phyloP scores from a whole-genome alignment of 2,888 invertebrate genomes.

The Tenthredo scrophulariae region DNA sequence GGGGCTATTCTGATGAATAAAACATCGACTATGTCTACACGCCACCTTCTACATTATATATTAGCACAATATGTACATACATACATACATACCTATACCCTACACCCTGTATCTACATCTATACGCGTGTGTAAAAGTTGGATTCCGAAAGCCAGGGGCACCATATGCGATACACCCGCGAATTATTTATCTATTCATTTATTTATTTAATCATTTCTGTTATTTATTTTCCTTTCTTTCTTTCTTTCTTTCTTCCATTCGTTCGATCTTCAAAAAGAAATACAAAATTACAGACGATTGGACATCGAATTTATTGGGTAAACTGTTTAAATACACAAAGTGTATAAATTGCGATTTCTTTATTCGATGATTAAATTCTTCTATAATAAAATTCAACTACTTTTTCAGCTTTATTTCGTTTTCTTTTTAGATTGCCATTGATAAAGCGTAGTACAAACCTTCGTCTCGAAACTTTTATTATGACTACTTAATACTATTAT shows the following conservation, averaged over 20 bases:
- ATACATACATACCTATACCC: neutral
- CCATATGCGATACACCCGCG: neutral
- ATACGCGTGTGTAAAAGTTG: neutral
- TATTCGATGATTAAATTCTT: neutral
- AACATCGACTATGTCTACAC: slow-evolving; percentile 57
- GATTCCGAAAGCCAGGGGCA: neutral
- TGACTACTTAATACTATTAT: neutral
- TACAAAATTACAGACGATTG: neutral
- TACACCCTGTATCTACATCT: neutral
- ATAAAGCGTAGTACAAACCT: neutral
- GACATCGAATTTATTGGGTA: slow-evolving; percentile 4
- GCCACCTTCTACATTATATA: slow-evolving; percentile 56
- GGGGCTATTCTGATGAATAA: slow-evolving; percentile 60
- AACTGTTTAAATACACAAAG: neutral
- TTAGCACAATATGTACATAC: slow-evolving; percentile 27
- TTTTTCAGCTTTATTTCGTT: neutral
- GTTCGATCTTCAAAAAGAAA: neutral
- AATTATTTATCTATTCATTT: neutral
- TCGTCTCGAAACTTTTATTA: neutral
- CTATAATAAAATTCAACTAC: neutral
- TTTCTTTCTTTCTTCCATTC: neutral
- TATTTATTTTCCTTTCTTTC: neutral
- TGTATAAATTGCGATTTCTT: neutral
- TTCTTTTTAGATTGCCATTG: neutral
- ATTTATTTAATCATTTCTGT: neutral